Percentiles rank a stretch among this genome's conserved stretches.
Evolutionary conservation across 1,140 invertebrate species (phyloP).

Genomic region (Heliothis virescens): DNA sequence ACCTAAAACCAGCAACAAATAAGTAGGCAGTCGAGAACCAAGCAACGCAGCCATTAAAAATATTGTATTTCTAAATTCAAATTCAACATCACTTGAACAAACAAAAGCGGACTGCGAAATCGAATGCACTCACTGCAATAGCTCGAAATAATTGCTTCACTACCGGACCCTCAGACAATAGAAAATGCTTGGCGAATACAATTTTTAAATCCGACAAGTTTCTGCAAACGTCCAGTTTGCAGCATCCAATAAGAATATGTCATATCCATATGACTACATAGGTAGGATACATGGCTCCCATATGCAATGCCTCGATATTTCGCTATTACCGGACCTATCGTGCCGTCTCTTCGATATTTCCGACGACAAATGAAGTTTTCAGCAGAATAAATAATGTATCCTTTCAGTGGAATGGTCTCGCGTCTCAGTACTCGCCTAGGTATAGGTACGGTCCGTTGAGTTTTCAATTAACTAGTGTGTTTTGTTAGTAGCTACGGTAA

Average conservation of each 20-base stretch:
- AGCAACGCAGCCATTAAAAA: background rate
- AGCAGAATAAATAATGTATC: background rate
- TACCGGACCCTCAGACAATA: slow-evolving; percentile 16
- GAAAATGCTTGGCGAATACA: background rate
- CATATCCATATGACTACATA: background rate
- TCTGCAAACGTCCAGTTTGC: slow-evolving; percentile 9
- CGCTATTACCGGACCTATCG: slow-evolving; percentile 10
- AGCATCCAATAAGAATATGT: slow-evolving; percentile 2
- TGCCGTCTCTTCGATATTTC: slow-evolving; percentile 5
- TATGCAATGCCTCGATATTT: background rate
- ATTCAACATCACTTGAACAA: background rate
- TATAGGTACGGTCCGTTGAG: background rate
- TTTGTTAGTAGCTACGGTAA: background rate
- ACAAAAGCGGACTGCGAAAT: background rate
- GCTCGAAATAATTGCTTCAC: background rate
- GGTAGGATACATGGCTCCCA: background rate
- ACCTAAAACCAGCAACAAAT: background rate
- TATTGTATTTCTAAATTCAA: background rate
- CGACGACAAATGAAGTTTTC: slow-evolving; percentile 38
- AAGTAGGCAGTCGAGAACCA: background rate
- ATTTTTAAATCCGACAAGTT: slow-evolving; percentile 6
- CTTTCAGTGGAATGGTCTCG: background rate
- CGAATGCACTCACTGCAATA: background rate
- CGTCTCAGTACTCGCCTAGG: background rate
- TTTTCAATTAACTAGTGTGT: background rate